Percentiles rank a stretch among this genome's conserved stretches.
Evolutionary conservation across 2,113 vertebrate species (phyloP).

Genomic region (Pipa parva): DNA sequence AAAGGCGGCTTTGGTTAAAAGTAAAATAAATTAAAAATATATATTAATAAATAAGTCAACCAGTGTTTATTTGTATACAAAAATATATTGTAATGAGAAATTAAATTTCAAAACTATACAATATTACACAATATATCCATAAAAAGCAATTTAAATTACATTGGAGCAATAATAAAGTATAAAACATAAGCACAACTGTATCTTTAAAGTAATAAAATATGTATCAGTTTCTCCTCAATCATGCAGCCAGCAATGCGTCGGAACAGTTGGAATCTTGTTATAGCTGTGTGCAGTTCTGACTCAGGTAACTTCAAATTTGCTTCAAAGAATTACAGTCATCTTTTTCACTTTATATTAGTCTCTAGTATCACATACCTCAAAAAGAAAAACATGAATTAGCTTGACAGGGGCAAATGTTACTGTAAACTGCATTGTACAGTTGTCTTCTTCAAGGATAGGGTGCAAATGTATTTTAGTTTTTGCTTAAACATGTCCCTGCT

Average conservation of each 20-base stretch:
- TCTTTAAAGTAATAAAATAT: slow-evolving; percentile 26
- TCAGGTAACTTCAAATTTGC: slow-evolving; percentile 2
- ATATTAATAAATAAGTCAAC: slow-evolving; percentile 44
- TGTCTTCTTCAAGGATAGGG: too few species aligned
- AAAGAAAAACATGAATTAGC: not conserved
- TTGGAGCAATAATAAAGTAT: slow-evolving; percentile 63
- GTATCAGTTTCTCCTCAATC: slow-evolving; percentile 13
- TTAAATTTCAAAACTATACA: slow-evolving; percentile 79
- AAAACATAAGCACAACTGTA: slow-evolving; percentile 51
- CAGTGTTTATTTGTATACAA: slow-evolving; percentile 80
- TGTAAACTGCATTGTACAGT: too few species aligned
- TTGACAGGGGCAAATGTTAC: not conserved
- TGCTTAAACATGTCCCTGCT: too few species aligned
- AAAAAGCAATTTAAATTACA: slow-evolving; percentile 82
- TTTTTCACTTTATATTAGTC: not conserved
- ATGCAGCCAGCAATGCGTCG: slow-evolving; percentile 20
- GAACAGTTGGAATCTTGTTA: not conserved
- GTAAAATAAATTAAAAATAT: too few species aligned
- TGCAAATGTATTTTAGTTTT: too few species aligned
- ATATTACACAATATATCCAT: slow-evolving; percentile 84
- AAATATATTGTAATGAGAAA: slow-evolving; percentile 88
- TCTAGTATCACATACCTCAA: slow-evolving; percentile 24
- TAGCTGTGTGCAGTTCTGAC: not conserved
- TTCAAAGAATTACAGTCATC: slow-evolving; percentile 12
- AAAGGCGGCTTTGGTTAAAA: too few species aligned